phyloP scores from a whole-genome alignment of 37 sponge, comb jelly and placozoan species.

The Tethya wilhelma region DNA sequence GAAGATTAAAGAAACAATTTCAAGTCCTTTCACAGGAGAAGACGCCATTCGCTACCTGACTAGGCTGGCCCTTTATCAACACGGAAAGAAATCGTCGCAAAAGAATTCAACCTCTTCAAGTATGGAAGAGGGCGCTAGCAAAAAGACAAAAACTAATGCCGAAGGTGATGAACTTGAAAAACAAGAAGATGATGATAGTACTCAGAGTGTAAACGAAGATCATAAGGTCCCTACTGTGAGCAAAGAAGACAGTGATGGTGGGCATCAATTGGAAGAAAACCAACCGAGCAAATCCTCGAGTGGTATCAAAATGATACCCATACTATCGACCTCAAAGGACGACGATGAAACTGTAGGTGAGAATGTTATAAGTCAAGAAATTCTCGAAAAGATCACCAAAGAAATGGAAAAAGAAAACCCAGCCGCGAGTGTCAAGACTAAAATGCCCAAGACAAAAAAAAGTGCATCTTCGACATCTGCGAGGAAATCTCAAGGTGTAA shows the following conservation, averaged over 20 bases:
- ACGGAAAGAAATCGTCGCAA: too few relatives aligned
- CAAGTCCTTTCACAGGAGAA: constrained; percentile 22
- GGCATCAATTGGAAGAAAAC: neutral
- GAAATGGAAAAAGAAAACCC: neutral
- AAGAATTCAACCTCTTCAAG: too few relatives aligned
- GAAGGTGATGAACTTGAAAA: constrained; percentile 5
- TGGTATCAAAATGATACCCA: too few relatives aligned
- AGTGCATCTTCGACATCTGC: neutral
- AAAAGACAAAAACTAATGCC: neutral
- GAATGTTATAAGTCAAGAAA: neutral
- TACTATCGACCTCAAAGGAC: too few relatives aligned
- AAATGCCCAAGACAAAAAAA: neutral
- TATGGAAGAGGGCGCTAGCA: neutral
- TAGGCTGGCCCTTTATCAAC: constrained; percentile 15
- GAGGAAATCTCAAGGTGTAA: neutral
- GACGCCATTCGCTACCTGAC: constrained; percentile 47
- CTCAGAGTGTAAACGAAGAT: neutral
- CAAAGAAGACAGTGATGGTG: constrained; percentile 5
- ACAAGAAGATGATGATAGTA: neutral
- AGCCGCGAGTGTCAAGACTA: constrained; percentile 1
- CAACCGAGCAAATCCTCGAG: too few relatives aligned
- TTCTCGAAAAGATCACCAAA: neutral
- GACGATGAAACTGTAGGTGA: neutral
- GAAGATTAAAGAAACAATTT: neutral
- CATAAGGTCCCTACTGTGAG: neutral